Evolutionary conservation across 2,113 vertebrate species (phyloP), one percentile per base, ranked within the genome.

Genomic region (Mola mola): DNA sequence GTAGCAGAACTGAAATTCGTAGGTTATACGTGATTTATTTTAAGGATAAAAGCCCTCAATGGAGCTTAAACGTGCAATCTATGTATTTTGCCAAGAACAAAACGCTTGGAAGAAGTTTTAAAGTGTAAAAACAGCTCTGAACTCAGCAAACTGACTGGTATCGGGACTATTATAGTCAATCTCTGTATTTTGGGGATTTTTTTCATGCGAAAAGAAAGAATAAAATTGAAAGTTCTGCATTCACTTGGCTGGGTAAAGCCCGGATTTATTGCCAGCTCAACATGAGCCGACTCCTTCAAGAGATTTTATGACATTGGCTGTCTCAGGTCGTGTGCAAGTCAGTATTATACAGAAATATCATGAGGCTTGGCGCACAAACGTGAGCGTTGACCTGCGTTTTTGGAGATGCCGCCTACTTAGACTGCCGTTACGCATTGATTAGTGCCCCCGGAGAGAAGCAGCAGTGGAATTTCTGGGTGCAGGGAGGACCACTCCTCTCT

Each of bases 401-500:
- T 59, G 64, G 76, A 75, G 64, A 79, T 74, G 62, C 68, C 64
- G 72, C 79, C 71, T 76, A 46, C 60, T 80, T 70, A 21, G 64
- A 71, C 36, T 13, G 50, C 58, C 50, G 60, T 86, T 82, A 83
- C 82, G 69, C 83, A 76, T 72, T 69, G 77, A 87, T 72, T 42
- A 77, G 51, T 59, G 55, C 44, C 83, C 50, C 42, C 55, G 51
- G 63, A 50, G 72, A 12, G 69, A 75, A 72, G 80, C 75, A 78
- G 77, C 79, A 68, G 68, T 79, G 79, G 84, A 84, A 89, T 89
- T 66, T 87, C 48, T 75, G 77, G 78, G 81, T 88, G 84, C 85
- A 84, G 75, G 75, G 78, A 84, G 86, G 79, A 88, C 87, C 89
- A 79, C 87, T 88, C 86, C 85, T 85, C 84, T 72, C 55, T 65